Base-by-base conservation (phyloP, 1,140 invertebrate species). In the Amphibalanus amphitrite region DNA sequence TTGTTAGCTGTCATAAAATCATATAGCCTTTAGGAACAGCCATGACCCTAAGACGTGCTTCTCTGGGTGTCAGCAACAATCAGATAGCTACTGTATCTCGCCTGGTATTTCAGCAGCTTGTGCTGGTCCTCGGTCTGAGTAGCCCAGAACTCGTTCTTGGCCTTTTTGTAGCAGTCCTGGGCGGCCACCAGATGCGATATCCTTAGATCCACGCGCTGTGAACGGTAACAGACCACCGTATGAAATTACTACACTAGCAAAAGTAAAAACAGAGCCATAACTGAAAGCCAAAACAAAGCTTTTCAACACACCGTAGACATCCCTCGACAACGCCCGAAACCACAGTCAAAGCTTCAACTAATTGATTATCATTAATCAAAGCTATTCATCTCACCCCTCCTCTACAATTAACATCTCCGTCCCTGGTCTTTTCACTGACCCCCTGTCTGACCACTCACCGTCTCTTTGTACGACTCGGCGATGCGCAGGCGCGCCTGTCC, bases 161-260 rank as follows among this genome's bases (percentile, higher is more conserved):
- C 65, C n/a, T 67, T 67, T 26, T 67, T 67, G 28, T 20, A 67
- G 26, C n/a, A 28, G 65, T 67, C 65, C 65, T 67, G 65, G 65
- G 65, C 65, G 8, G 65, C 65, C 3, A 28, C 65, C 10, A 67
- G 65, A 17, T 67, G 28, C n/a, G n/a, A 28, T 3, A 28, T 67
- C 10, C 65, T 10, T 3, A 67, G n/a, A 10, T 67, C 65, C 8
- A 67, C 65, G 10, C 65, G 8, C 65, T 67, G 65, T 23, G 47
- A 20, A 26, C 65, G 28, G 23, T 15, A 15, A 59, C 13, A 15
- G 25, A 59, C 25, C 13, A 59, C 25, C 47, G 47, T 25, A 13
- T 15, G 47, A 13, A 59, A 59, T 15, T 25, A 59, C n/a, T n/a
- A n/a, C 47, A 59, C 47, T 25, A 13, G 25, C 47, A 59, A 13